Evolutionary conservation across 35 echinoderm and acorn worm genomes (phyloP).

Genomic region (Amphiura filiformis): DNA sequence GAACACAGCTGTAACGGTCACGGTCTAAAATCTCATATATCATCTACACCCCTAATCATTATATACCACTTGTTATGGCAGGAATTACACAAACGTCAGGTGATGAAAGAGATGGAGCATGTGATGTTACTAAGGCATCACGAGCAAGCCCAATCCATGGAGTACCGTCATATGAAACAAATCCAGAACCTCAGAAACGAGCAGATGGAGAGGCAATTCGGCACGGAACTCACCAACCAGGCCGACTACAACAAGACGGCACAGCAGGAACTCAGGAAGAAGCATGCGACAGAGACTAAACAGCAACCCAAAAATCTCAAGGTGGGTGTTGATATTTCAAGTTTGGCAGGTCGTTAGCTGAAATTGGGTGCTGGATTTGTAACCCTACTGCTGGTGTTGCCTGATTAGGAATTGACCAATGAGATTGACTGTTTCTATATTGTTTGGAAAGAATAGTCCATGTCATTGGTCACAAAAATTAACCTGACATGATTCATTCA

Average conservation of each 20-base stretch:
- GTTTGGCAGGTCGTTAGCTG: neutral
- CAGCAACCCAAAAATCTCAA: slow-evolving; percentile 95
- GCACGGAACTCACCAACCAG: slow-evolving; percentile 89
- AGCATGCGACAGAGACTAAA: slow-evolving; percentile 84
- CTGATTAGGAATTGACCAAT: neutral
- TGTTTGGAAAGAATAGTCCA: too few species aligned
- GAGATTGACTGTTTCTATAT: too few species aligned
- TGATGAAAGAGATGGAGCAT: slow-evolving; percentile 93
- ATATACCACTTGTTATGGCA: slow-evolving; percentile 14
- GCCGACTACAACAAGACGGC: slow-evolving; percentile 93
- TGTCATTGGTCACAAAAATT: too few species aligned
- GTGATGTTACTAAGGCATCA: slow-evolving; percentile 90
- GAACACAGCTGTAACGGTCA: too few species aligned
- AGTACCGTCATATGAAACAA: slow-evolving; percentile 71
- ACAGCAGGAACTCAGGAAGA: slow-evolving; percentile 77
- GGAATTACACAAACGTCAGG: slow-evolving; percentile 76
- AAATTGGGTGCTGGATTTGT: neutral
- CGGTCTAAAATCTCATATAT: too few species aligned
- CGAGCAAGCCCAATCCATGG: slow-evolving; percentile 77
- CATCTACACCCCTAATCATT: too few species aligned
- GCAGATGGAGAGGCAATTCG: slow-evolving; percentile 96
- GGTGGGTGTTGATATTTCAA: slow-evolving; percentile 56
- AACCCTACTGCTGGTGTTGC: neutral
- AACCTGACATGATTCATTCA: too few species aligned
- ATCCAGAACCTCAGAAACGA: slow-evolving; percentile 80